phyloP scores from a whole-genome alignment of 2,113 vertebrate genomes.

The Cryptotis parvus region DNA sequence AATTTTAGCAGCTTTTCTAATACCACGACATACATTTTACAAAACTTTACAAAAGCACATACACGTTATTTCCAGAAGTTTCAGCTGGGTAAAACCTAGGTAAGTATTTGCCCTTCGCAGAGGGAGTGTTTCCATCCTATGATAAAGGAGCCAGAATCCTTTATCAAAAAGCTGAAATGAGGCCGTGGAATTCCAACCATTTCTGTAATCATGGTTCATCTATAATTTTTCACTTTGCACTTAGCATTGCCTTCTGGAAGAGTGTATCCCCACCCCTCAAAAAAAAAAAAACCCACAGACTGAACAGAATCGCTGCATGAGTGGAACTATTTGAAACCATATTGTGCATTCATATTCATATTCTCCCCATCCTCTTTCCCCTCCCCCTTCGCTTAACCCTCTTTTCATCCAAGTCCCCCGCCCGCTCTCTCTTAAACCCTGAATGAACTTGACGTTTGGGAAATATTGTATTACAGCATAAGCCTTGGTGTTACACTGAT shows the following conservation, averaged over 20 bases:
- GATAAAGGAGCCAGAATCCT: conserved; percentile 17
- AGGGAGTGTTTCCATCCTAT: not conserved
- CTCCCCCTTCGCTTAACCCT: not conserved
- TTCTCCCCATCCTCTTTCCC: no score
- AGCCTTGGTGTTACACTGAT: conserved; percentile 30
- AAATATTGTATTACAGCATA: conserved; percentile 43
- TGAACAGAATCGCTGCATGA: not conserved
- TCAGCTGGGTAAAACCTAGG: not conserved
- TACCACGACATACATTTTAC: not conserved
- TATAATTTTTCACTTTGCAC: conserved; percentile 44
- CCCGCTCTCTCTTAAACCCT: not conserved
- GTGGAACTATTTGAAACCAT: not conserved
- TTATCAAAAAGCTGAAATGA: conserved; percentile 55
- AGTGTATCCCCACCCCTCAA: not conserved
- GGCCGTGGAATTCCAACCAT: conserved; percentile 22
- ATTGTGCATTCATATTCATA: not conserved
- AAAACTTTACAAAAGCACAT: not conserved
- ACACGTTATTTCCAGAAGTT: conserved; percentile 27
- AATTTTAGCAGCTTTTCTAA: conserved; percentile 52
- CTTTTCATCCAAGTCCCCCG: not conserved
- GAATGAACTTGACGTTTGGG: conserved; percentile 50
- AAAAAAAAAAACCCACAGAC: not conserved
- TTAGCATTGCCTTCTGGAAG: conserved; percentile 34
- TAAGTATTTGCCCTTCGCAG: not conserved
- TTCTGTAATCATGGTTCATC: conserved; percentile 18